Conservation (phyloP, 2,888 invertebrate species). For the Hydriomena furcata region DNA sequence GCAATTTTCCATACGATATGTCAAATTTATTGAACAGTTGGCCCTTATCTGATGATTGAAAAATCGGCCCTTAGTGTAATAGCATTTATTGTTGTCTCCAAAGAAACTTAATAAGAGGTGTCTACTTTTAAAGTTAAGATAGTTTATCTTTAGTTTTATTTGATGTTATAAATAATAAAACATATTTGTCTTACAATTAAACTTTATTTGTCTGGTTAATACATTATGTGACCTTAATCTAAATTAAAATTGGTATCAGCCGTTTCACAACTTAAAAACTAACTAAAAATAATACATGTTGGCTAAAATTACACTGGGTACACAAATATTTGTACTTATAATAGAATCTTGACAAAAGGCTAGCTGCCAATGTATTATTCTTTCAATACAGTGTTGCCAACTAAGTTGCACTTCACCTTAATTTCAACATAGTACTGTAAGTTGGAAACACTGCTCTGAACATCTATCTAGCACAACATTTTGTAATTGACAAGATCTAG, state of each 20-base stretch:
- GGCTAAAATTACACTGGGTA: slow-evolving; percentile 51
- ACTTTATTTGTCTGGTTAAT: slow-evolving; percentile 49
- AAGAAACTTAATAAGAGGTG: too few species aligned
- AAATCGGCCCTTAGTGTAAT: too few species aligned
- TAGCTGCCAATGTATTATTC: slow-evolving; percentile 18
- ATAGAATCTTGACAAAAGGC: slow-evolving; percentile 2
- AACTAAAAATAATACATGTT: slow-evolving; percentile 40
- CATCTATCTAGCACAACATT: slow-evolving; percentile 11
- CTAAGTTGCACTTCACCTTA: neutral
- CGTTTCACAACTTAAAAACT: slow-evolving; percentile 51
- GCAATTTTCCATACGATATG: too few species aligned
- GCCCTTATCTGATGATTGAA: too few species aligned
- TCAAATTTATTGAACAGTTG: too few species aligned
- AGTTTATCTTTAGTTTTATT: neutral
- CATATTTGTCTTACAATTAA: slow-evolving; percentile 25
- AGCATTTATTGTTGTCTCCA: too few species aligned
- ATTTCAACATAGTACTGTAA: neutral
- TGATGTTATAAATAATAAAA: slow-evolving; percentile 16
- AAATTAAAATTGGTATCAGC: slow-evolving; percentile 76
- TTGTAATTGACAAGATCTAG: slow-evolving; percentile 31
- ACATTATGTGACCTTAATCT: slow-evolving; percentile 63
- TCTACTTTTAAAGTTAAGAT: too few species aligned
- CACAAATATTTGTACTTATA: slow-evolving; percentile 32
- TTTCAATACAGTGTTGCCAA: slow-evolving; percentile 8
- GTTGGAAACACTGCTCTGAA: slow-evolving; percentile 12